Evolutionary conservation across 2,888 invertebrate species (phyloP), one percentile per base, ranked within the genome.

Genomic region (Aphidius colemani): DNA sequence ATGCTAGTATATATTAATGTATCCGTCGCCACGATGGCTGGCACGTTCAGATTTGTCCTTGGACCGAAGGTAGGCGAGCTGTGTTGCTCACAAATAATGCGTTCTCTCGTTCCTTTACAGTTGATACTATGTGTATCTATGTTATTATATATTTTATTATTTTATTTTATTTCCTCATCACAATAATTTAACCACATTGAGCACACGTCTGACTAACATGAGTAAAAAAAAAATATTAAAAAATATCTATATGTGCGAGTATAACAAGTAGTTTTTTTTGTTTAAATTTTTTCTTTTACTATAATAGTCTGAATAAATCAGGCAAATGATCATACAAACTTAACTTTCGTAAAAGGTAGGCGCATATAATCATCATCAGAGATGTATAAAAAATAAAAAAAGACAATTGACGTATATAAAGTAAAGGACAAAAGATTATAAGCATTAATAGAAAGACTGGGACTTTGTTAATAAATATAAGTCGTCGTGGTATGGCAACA

Each of bases 21-120:
- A 75, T 74, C 75, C 77, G 77, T 69, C 78, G 80, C 78, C 78
- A 74, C 78, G 74, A 76, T 76, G 81, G 81, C 81, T 80, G 77
- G 79, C 79, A 77, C 73, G 74, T 71, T 75, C 76, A 78, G 72
- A 77, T 80, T 79, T 82, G 82, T 81, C 82, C 82, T 82, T 82
- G 82, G 78, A 71, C 65, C 75, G 70, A 69, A 69, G 72, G 67
- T 71, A 70, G 70, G 67, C 66, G 65, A 61, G 67, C 65, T 63
- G 64, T 59, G 10, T 30, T 30, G 30, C 53, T 53, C 41, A 53
- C 41, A 10, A 48, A 45, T 48, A 53, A 60, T 39, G 39, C 45
- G 46, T 49, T 30, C 30, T 30, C 30, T 30, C 30, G 5, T 3
- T 30, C 5, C 3, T 30, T 30, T 5, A 53, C 11, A n/a, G 2